Evolutionary conservation across 2,797 vertebrate species (phyloP), one percentile per base, ranked within the genome.

Genomic region (Eremophila alpestris): DNA sequence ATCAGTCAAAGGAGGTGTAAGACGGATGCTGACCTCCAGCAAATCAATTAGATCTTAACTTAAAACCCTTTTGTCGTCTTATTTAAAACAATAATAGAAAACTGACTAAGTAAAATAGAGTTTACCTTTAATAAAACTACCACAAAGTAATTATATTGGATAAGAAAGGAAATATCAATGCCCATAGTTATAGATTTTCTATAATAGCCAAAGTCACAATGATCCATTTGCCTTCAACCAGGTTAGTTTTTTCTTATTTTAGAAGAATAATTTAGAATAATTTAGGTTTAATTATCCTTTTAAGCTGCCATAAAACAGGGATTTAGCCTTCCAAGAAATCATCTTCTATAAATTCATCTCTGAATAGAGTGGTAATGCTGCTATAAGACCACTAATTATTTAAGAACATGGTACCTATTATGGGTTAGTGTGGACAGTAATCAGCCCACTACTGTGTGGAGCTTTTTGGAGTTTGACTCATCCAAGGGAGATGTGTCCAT

Each of bases 21-120:
- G 59, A 68, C 67, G 77, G 48, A 93, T 18, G 83, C 55, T 95
- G 95, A 96, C 70, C 80, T 94, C 83, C 60, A 89, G 51, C 20
- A 67, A 97, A 89, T 93, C 89, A 93, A 90, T 91, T 95, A 89
- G 78, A 71, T 91, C 62, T 58, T 64, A 93, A 94, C 95, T 91
- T 49, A 96, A 95, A 93, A 48, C 38, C 51, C 60, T 78, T 73
- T 87, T 90, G 32, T 86, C 88, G 68, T 94, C 69, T 56, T 68
- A 83, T 79, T n/a, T 34, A 5, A 16, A 86, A 85, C 65, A 32
- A 41, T 63, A 43, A 59, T 36, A 40, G 46, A 85, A 16, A 2
- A 2, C 10, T 2, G 2, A 3, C 65, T 27, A 60, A 92, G 81
- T 90, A 94, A 96, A 96, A 96, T 95, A 93, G 36, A 52, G 62